A percentile compares a stretch with the other conserved stretches of the same genome.
Evolutionary conservation across 2,888 invertebrate species (phyloP).

Genomic region (Onthophagus sagittarius): DNA sequence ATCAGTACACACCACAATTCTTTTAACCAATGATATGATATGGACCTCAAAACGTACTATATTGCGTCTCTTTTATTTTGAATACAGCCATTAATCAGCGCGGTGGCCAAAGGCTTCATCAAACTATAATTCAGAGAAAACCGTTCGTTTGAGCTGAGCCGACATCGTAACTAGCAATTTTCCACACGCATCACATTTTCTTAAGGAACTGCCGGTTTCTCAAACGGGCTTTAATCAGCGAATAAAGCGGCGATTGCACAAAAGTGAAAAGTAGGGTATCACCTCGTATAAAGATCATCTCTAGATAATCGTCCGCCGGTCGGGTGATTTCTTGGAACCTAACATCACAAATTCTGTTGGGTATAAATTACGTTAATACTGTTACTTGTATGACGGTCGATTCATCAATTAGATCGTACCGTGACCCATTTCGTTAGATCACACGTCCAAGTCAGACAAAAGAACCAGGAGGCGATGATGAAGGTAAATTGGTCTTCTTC

Average conservation of each 20-base stretch:
- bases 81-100: neutral
- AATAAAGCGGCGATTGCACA: neutral
- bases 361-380: neutral
- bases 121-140: neutral
- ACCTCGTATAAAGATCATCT: neutral
- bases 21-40: neutral
- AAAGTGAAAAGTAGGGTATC: neutral
- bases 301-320: neutral
- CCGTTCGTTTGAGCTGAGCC: neutral
- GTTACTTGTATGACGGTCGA: neutral
- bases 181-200: neutral
- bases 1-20: neutral
- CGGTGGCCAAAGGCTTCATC: neutral
- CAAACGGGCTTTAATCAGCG: neutral
- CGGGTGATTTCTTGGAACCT: neutral
- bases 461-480: neutral
- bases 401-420: neutral
- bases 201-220: neutral
- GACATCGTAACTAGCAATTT: neutral
- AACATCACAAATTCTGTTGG: neutral
- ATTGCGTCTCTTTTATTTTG: neutral
- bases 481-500: neutral
- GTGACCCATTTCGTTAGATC: neutral
- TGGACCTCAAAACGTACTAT: neutral
- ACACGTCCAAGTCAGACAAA: neutral